Base-by-base conservation (phyloP, 2,888 invertebrate genomes). In the Podabrus alpinus region DNA sequence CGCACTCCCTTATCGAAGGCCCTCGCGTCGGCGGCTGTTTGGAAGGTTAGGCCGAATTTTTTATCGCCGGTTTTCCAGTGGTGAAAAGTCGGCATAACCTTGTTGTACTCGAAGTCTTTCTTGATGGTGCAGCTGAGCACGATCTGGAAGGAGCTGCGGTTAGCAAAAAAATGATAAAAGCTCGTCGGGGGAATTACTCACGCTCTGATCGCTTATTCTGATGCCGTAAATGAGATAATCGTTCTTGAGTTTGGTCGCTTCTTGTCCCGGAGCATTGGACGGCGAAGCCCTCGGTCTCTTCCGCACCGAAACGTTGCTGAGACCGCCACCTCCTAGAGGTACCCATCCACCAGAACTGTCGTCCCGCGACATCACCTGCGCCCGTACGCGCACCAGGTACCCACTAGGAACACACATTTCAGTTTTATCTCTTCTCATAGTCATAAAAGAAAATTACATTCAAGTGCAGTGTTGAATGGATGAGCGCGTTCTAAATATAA, bases 281-380 rank as follows among this genome's bases (percentile, higher is more conserved):
- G 76, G 80, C 60, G 79, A 77, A 73, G 83, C 81, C 84, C 89
- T 89, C 84, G 92, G 90, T 83, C 94, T 92, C 88, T 94, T 94
- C 84, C 95, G 92, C 84, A 97, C 95, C 86, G 95, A 95, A 84
- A 98, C 97, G 88, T 96, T 95, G 84, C 97, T 96, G 82, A 98
- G 92, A 81, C 97, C 97, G 83, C 97, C 97, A 84, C 97, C 97
- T 80, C 95, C 95, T 87, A 97, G 91, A 85, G 97, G 97, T 86
- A 96, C 93, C 97, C 97, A 98, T 82, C 97, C 97, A 81, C 97
- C 97, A 80, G 96, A 95, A 88, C 95, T 96, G 88, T 98, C 98
- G 92, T 98, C 98, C 88, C 98, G 92, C 86, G 95, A 96, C 98
- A 98, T 98, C 90, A 98, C 98, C 93, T 98, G 98, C 90, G 98